phyloP scores from a whole-genome alignment of 2,113 vertebrate genomes.

The Nesogale talazaci region DNA sequence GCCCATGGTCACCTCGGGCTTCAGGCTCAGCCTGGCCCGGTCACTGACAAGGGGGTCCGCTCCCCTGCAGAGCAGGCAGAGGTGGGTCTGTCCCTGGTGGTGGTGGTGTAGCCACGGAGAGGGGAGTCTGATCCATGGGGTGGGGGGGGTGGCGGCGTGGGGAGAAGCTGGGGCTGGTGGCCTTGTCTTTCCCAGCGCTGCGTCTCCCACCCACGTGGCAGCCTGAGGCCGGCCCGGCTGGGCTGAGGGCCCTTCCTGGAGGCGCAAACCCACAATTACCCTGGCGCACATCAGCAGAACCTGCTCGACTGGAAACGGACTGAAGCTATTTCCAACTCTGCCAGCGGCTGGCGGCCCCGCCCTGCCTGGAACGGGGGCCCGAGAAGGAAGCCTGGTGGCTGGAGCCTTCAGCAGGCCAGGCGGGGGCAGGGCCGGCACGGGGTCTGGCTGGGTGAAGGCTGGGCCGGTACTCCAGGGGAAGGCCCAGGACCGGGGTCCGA shows the following conservation, averaged over 20 bases:
- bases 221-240: conserved; percentile 23
- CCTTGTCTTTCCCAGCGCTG: background rate
- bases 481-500: background rate
- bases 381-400: conserved; percentile 47
- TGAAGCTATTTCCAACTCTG: conserved; percentile 82
- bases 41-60: background rate
- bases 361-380: conserved; percentile 65
- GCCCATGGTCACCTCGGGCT: background rate
- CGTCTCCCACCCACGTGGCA: background rate
- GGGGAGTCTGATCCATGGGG: too few relatives aligned
- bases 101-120: too few relatives aligned
- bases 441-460: background rate
- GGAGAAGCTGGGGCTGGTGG: background rate
- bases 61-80: background rate
- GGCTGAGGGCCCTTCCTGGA: conserved; percentile 31
- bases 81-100: too few relatives aligned
- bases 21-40: background rate
- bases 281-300: conserved; percentile 77
- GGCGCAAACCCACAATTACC: conserved; percentile 82
- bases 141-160: background rate
- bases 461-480: background rate
- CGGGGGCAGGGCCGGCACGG: background rate
- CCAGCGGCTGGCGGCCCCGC: conserved; percentile 66
- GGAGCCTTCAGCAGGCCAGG: conserved; percentile 50
- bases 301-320: conserved; percentile 76